phyloP scores from a whole-genome alignment of 2,113 vertebrate genomes.

The Scopus umbretta region DNA sequence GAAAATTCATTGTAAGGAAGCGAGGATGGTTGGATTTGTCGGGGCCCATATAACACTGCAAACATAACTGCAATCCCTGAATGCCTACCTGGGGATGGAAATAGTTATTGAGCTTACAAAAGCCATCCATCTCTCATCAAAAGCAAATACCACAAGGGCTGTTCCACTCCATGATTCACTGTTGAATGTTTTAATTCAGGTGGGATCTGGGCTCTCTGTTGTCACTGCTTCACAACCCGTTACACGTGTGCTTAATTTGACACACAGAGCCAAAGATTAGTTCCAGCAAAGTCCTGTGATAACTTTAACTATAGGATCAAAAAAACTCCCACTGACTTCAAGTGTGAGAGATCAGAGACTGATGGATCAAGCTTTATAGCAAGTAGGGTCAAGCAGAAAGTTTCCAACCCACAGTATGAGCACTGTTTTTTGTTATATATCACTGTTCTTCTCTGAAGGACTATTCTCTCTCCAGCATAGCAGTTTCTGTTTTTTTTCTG shows the following conservation, averaged over 20 bases:
- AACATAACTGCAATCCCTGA: neutral
- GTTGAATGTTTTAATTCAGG: neutral
- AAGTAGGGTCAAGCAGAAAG: conserved; percentile 20
- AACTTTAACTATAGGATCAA: neutral
- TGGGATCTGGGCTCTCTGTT: neutral
- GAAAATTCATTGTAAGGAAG: neutral
- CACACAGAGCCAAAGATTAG: neutral
- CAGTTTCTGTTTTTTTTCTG: neutral
- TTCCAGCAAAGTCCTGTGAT: neutral
- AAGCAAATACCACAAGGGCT: neutral
- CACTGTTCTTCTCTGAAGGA: neutral
- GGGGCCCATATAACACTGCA: neutral
- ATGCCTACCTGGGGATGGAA: neutral
- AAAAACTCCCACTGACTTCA: neutral
- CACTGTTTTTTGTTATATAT: neutral
- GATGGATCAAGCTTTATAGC: neutral
- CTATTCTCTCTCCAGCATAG: neutral
- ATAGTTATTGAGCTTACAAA: neutral
- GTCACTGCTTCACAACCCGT: neutral
- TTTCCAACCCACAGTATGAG: neutral
- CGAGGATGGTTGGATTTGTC: neutral
- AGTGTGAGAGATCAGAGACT: neutral
- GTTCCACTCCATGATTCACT: neutral
- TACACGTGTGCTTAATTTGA: neutral
- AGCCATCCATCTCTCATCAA: neutral